Base-by-base conservation (phyloP, 2,888 invertebrate genomes). In the Oscheius onirici region DNA sequence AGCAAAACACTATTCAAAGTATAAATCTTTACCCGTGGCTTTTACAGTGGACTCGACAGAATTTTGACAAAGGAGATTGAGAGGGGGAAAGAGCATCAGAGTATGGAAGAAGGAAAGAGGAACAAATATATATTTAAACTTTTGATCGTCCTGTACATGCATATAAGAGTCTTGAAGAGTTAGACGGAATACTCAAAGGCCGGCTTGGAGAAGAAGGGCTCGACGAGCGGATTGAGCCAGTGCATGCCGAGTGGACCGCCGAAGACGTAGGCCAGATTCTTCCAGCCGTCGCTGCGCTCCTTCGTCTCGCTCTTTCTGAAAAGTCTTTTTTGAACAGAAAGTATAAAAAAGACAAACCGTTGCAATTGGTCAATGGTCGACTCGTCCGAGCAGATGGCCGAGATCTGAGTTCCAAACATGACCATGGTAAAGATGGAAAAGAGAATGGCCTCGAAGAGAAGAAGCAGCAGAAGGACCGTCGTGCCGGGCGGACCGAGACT, bases 341-440 rank as follows among this genome's bases (percentile, higher is more conserved):
- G 26, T 22, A 22, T 10, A 17, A 43, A 8, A 26, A 46, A 55
- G 34, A 63, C 44, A 26, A 11, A 79, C 77, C 68, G 74, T 67
- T 79, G 83, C 73, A 86, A 55, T 24, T 81, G 75, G 66, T 87
- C 86, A 54, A 86, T 87, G 10, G 86, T 95, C 83, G 99, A 99
- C 90, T 99, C 95, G 89, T 99, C 99, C 87, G 95, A 94, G 92
- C 96, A 95, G 87, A 99, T 97, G 28, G 97, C 96, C 88, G 95
- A 94, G 51, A 99, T 90, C 89, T 80, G 97, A 0, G 96, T 95
- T 58, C 94, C 94, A 83, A 96, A 92, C 99, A 99, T 99, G 51
- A 99, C 95, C 28, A 93, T 93, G 0, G 97, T 97, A 89, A 99
- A 99, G 82, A 97, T 94, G 24, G 96, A 95, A 90, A 99, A 99